phyloP scores from a whole-genome alignment of 2,888 invertebrate species.

The Altica lythri region DNA sequence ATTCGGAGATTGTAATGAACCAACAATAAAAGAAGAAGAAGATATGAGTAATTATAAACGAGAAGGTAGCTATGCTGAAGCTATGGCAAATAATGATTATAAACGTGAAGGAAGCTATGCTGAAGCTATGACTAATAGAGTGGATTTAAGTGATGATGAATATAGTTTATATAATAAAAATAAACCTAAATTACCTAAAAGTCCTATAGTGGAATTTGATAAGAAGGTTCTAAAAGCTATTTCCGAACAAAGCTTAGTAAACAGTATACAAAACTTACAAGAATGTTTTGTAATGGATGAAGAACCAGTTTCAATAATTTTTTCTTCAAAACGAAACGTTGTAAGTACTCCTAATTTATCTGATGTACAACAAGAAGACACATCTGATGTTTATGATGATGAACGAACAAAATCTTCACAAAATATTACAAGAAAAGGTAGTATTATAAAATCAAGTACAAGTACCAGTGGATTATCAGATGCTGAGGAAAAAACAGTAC shows the following conservation, averaged over 20 bases:
- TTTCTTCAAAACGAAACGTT: constrained; percentile 24
- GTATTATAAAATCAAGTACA: constrained; percentile 52
- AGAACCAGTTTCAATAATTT: constrained; percentile 32
- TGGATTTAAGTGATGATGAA: constrained; percentile 59
- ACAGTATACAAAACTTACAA: constrained; percentile 36
- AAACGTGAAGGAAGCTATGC: constrained; percentile 55
- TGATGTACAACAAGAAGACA: constrained; percentile 37
- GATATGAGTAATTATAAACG: constrained; percentile 42
- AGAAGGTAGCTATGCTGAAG: constrained; percentile 44
- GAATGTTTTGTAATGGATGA: constrained; percentile 28
- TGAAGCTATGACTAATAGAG: constrained; percentile 54
- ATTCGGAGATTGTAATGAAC: constrained; percentile 16
- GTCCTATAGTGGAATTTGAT: constrained; percentile 53
- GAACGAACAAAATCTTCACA: constrained; percentile 61
- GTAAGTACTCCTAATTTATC: constrained; percentile 39
- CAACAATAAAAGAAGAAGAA: constrained; percentile 13
- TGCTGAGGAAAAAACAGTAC: constrained; percentile 49
- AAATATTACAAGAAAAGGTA: constrained; percentile 63
- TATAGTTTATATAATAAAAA: constrained; percentile 61
- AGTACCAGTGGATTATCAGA: constrained; percentile 54
- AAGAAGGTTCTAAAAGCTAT: constrained; percentile 53
- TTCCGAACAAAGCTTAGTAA: constrained; percentile 52
- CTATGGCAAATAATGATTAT: constrained; percentile 37
- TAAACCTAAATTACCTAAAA: constrained; percentile 52
- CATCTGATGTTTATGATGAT: constrained; percentile 36